Base-by-base conservation (phyloP, 2,797 vertebrate species). In the Sus cebifrons region DNA sequence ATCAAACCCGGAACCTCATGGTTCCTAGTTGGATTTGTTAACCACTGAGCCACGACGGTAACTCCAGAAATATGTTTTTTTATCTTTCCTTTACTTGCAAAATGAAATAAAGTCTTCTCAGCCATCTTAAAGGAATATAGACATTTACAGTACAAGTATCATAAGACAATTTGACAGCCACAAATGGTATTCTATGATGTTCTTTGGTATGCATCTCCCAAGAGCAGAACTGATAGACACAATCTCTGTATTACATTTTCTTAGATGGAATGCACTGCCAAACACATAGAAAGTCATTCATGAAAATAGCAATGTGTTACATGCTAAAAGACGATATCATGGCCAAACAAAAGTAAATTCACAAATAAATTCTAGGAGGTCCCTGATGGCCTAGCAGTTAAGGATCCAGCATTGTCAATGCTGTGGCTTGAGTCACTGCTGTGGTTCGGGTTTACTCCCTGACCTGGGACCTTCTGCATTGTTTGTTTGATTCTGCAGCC, bases 261-360 rank as follows among this genome's bases (percentile, higher is more conserved):
- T 95, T 49, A 23, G 67, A 88, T 81, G 4, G 32, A 82, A 71
- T 52, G 23, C n/a, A 70, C 60, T 70, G 18, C 29, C 12, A 94
- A 94, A 68, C 32, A 94, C 23, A 75, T 13, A 77, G 44, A 96
- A 89, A 91, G 60, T 52, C 10, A 5, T 64, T 90, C 36, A 90
- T 56, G 52, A 58, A 96, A 93, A 82, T 27, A 75, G 32, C 17
- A 97, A 79, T 6, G 14, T 67, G 58, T 40, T 68, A 79, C 36
- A 64, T 44, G 62, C 15, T n/a, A 54, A 64, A 16, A 78, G 18
- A 23, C 60, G 10, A 83, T 65, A 93, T 49, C 5, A 29, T 92
- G 7, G 18, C 20, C 77, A 91, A 78, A 87, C 75, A 60, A 89
- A 84, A 87, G 21, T 73, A 16, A 83, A 62, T 32, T 70, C 8